Percentiles rank a stretch among this genome's conserved stretches.
These are phyloP conservation scores for Phytoseiulus persimilis DNA, from an alignment of 2,888 invertebrate genomes.

Conservation along the genomic window DNA sequence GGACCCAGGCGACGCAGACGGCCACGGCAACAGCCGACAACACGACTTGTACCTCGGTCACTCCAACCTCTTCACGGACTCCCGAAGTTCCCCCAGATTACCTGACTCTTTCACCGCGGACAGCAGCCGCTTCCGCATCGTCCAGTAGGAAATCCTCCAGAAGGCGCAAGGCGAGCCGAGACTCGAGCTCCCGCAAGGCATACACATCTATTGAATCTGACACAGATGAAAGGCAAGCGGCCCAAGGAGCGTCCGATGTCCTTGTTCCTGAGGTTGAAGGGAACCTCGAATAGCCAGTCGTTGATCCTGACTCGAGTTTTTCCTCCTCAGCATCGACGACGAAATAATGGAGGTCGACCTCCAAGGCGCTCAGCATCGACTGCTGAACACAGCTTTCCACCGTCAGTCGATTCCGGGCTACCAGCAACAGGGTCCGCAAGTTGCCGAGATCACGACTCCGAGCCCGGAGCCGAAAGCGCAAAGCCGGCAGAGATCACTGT, in stretches of 20 bases:
- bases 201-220: slow-evolving; percentile 36
- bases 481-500: slow-evolving; percentile 13
- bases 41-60: slow-evolving; percentile 37
- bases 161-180: slow-evolving; percentile 30
- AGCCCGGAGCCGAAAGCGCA: slow-evolving; percentile 26
- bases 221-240: slow-evolving; percentile 27
- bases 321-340: slow-evolving; percentile 11
- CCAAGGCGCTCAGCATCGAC: slow-evolving; percentile 29
- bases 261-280: too few relatives aligned
- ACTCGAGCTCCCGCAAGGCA: slow-evolving; percentile 37
- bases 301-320: not conserved
- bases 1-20: slow-evolving; percentile 35
- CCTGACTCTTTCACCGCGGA: slow-evolving; percentile 36
- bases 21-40: slow-evolving; percentile 36
- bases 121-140: slow-evolving; percentile 25
- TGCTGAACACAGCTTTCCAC: not conserved
- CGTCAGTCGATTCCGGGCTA: slow-evolving; percentile 11
- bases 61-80: slow-evolving; percentile 31
- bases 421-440: not conserved
- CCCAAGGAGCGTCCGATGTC: too few relatives aligned
- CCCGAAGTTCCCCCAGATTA: slow-evolving; percentile 30
- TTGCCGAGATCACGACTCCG: not conserved
- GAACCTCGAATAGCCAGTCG: too few relatives aligned
- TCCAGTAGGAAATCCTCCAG: slow-evolving; percentile 29
- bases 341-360: slow-evolving; percentile 32